Evolutionary conservation across 2,113 vertebrate genomes (phyloP).

Genomic region (Megaceryle torquata): DNA sequence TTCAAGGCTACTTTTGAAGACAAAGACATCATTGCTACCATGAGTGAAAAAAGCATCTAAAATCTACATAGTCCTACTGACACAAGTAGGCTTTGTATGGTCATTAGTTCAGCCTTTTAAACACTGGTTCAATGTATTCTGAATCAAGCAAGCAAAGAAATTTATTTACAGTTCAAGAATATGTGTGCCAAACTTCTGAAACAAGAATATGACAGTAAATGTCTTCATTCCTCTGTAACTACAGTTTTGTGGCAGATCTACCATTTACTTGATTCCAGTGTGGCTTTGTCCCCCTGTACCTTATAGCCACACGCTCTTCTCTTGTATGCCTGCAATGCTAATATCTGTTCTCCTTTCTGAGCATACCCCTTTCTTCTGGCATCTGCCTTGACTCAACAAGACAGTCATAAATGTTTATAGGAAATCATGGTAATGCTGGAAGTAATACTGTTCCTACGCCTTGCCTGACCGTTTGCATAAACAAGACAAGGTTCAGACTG

Average conservation of each 20-base stretch:
- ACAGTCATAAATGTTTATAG: background rate
- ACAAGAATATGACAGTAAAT: background rate
- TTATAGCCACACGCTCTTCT: accelerated
- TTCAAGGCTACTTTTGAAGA: background rate
- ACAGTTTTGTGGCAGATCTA: background rate
- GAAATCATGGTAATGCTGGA: background rate
- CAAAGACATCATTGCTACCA: background rate
- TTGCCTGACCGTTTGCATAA: background rate
- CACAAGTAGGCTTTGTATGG: accelerated
- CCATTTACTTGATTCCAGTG: accelerated
- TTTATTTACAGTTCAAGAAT: background rate
- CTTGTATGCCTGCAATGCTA: background rate
- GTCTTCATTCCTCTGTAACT: background rate
- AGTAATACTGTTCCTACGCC: background rate
- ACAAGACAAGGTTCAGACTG: background rate
- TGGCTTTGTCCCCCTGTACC: background rate
- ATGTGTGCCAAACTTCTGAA: accelerated
- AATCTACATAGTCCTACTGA: background rate
- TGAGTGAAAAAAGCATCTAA: background rate
- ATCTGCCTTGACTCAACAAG: background rate
- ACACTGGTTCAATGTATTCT: background rate
- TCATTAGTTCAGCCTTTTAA: background rate
- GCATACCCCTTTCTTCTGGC: background rate
- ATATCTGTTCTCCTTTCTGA: background rate
- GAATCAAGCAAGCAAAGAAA: background rate